Conservation (phyloP, 2,797 vertebrate genomes). For the Pelobates cultripes region DNA sequence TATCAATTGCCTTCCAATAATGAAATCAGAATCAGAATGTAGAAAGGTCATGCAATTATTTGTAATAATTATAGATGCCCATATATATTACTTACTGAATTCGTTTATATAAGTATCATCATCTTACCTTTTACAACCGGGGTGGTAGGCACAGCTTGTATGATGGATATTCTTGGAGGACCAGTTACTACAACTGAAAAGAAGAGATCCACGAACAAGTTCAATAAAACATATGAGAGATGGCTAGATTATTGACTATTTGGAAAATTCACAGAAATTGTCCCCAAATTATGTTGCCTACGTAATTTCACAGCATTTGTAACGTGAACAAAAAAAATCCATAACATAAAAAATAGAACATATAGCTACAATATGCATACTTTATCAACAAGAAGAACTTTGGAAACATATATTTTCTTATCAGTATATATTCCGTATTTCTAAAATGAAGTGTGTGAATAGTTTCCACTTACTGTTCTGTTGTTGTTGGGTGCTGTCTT, state of each 20-base stretch:
- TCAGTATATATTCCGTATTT: too few relatives aligned
- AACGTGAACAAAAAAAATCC: background rate
- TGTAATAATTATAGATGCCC: too few relatives aligned
- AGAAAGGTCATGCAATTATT: background rate
- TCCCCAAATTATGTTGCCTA: too few relatives aligned
- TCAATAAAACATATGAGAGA: too few relatives aligned
- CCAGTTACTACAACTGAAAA: conserved; percentile 33
- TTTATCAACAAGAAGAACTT: too few relatives aligned
- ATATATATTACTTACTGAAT: too few relatives aligned
- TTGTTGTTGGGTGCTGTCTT: conserved; percentile 3
- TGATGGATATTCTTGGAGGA: conserved; percentile 36
- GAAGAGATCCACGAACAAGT: background rate
- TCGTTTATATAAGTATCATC: background rate
- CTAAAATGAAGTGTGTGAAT: too few relatives aligned
- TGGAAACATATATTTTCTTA: too few relatives aligned
- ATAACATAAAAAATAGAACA: too few relatives aligned
- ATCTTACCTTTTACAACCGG: conserved; percentile 39
- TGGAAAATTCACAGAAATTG: too few relatives aligned
- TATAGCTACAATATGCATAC: background rate
- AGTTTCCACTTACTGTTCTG: conserved; percentile 20
- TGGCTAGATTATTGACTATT: too few relatives aligned
- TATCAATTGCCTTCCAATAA: background rate
- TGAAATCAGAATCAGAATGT: background rate
- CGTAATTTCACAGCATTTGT: background rate
- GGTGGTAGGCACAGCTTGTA: background rate